Evolutionary conservation across 2,797 vertebrate genomes (phyloP), one percentile per base, ranked within the genome.

Genomic region (Sphaeramia orbicularis): DNA sequence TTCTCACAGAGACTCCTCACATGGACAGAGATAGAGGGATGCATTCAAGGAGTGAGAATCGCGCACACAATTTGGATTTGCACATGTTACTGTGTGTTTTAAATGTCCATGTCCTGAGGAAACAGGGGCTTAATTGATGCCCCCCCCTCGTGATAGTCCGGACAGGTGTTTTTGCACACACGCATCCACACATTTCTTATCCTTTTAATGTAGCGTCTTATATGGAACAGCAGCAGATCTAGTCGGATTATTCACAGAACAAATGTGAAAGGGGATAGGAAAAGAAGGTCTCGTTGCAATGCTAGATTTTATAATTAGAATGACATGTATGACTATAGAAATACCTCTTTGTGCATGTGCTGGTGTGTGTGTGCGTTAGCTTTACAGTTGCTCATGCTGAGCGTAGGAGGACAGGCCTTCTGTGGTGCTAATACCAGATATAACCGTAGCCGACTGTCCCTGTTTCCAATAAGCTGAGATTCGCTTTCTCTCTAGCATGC

Each of bases 381-480:
- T 78, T 74, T 86, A 81, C 68, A 81, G 86, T 80, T 81, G 82
- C 86, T 91, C 89, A 87, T 87, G 83, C 80, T 86, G 87, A 87
- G 76, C 84, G 91, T 90, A 82, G 89, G 93, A 89, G 90, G 90
- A 87, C 49, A 50, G 67, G 78, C 90, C 91, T 87, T 95, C 92
- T 93, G 93, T 92, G 90, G 79, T 86, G 93, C 78, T 79, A 93
- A 83, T 81, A 86, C 84, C 76, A 85, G 86, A 88, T 89, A 81
- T 88, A 89, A 89, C 86, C 63, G 68, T n/a, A 37, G 60, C 64
- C 48, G 50, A 80, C 44, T 71, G 65, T 84, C 63, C 53, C 30
- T 56, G 65, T 66, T 74, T 41, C 40, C 56, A 71, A 54, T 30
- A 65, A 81, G 62, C 36, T 40, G 49, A 66, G 56, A 71, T 51